Evolutionary conservation across 2,797 vertebrate genomes (phyloP).

Genomic region (Rhabdomys pumilio): DNA sequence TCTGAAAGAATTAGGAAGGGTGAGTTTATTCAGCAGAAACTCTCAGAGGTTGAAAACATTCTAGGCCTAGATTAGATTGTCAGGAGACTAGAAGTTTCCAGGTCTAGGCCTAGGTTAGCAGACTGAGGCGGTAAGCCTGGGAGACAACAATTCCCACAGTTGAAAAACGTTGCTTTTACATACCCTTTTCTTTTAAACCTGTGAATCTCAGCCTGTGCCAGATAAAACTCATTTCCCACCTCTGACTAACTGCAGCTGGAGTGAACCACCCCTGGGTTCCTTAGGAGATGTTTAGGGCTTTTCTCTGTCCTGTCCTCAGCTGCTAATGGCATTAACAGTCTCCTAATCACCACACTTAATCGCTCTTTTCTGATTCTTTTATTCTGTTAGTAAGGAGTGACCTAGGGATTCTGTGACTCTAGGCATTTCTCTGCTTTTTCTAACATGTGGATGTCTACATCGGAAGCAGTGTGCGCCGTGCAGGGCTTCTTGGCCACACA

Average conservation of each 20-base stretch:
- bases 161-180: neutral
- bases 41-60: no score
- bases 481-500: neutral
- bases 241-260: neutral
- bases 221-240: neutral
- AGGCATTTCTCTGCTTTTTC: neutral
- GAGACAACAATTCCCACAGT: neutral
- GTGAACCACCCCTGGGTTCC: neutral
- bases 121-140: neutral
- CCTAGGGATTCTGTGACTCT: neutral
- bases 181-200: slow-evolving; percentile 41
- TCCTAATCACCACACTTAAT: neutral
- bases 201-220: neutral
- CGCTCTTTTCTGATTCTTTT: neutral
- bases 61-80: no score
- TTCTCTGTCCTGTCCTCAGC: neutral
- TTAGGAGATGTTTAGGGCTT: neutral
- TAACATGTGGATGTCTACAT: neutral
- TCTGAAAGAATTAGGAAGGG: no score
- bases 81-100: no score
- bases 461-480: rapidly evolving
- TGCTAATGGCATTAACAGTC: neutral
- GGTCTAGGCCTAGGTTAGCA: no score
- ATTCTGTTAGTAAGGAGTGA: slow-evolving; percentile 27
- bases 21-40: no score